Percentiles rank a stretch among this genome's conserved stretches.
phyloP scores from a whole-genome alignment of 2,888 invertebrate genomes.

The Cheilosia urbana region DNA sequence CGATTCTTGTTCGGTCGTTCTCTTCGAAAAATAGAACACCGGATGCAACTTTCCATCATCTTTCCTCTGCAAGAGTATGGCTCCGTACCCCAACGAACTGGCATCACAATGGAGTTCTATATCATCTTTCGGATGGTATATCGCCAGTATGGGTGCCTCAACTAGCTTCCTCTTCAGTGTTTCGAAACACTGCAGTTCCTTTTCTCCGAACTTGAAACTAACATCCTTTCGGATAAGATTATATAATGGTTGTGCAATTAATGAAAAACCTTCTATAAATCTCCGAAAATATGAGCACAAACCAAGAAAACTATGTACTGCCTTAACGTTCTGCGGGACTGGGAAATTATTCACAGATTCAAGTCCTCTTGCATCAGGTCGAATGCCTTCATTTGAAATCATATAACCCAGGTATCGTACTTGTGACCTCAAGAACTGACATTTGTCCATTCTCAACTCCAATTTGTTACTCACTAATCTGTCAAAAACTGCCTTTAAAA shows the following conservation, averaged over 20 bases:
- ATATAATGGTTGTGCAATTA: background rate
- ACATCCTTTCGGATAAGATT: slow-evolving; percentile 21
- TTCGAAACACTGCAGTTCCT: slow-evolving; percentile 36
- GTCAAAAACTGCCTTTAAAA: background rate
- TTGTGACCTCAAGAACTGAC: background rate
- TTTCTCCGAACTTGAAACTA: slow-evolving; percentile 28
- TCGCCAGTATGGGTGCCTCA: slow-evolving; percentile 18
- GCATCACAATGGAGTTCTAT: slow-evolving; percentile 35
- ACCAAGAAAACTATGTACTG: background rate
- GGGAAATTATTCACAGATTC: background rate
- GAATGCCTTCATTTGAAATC: background rate
- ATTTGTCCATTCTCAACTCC: no score
- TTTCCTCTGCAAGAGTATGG: slow-evolving; percentile 32
- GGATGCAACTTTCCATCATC: slow-evolving; percentile 27
- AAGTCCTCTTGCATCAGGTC: background rate
- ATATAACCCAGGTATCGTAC: background rate
- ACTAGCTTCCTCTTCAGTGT: slow-evolving; percentile 20
- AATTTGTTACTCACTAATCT: background rate
- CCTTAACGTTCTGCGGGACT: background rate
- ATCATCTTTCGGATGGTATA: slow-evolving; percentile 13
- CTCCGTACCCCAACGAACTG: slow-evolving; percentile 28
- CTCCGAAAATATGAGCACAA: slow-evolving; percentile 32
- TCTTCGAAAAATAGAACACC: slow-evolving; percentile 48
- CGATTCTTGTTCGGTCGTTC: slow-evolving; percentile 26
- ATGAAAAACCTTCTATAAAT: slow-evolving; percentile 18